Evolutionary conservation across 2,888 invertebrate species (phyloP).

Genomic region (Steromphala cineraria): DNA sequence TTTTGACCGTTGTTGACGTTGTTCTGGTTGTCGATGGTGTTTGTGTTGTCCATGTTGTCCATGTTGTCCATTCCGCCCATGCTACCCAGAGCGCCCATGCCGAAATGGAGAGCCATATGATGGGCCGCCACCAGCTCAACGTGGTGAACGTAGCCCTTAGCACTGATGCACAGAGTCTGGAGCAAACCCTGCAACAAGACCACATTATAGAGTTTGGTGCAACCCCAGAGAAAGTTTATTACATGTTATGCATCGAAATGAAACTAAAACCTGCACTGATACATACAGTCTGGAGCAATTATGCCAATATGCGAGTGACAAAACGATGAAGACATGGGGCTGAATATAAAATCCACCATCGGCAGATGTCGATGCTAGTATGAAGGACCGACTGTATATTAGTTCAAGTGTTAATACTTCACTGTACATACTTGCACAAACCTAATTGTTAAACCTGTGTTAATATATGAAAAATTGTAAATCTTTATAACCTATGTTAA

Average conservation of each 20-base stretch:
- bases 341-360: too few species aligned
- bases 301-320: too few species aligned
- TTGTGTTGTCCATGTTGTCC: background rate
- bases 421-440: too few species aligned
- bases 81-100: background rate
- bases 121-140: background rate
- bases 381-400: too few species aligned
- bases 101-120: background rate
- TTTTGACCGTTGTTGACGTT: background rate
- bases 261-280: background rate
- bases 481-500: too few species aligned
- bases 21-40: too few species aligned
- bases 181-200: background rate
- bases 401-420: too few species aligned
- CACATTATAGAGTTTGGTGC: background rate
- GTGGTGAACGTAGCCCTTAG: background rate
- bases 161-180: background rate
- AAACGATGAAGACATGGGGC: too few species aligned
- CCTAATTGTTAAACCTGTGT: too few species aligned
- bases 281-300: background rate
- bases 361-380: too few species aligned
- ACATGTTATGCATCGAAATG: too few species aligned
- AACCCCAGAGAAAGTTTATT: background rate
- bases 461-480: too few species aligned
- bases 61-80: background rate